Base-by-base conservation (phyloP, 2,888 invertebrate species). In the Empis livida region DNA sequence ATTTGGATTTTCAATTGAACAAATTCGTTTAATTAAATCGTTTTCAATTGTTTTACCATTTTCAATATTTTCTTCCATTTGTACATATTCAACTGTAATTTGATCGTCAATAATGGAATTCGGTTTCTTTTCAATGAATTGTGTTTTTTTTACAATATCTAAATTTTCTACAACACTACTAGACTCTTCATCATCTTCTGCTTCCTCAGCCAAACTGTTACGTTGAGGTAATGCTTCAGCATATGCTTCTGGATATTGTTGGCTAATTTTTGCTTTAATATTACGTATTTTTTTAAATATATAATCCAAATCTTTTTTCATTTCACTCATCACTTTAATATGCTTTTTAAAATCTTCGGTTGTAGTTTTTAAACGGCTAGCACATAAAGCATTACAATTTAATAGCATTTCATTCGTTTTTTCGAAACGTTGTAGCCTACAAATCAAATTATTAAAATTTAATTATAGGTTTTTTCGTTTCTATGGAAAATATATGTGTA, bases 371-470 rank as follows among this genome's bases (percentile, higher is more conserved):
- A 92, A 77, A 11, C 97, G 78, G 53, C 84, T 84, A 4, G 87
- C 82, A 1, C 95, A 92, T n/a, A 99, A 68, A 15, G 90, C 86
- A 67, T 95, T 95, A 64, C 96, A 96, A 66, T 96, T 97, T 10
- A 91, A 84, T 30, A 99, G 71, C 97, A 97, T 99, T 73, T 99
- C 97, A 62, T 97, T 99, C 0, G 97, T 97, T 68, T 97, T 97
- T 63, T 97, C 97, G 71, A 96, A 99, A 47, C 96, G 77, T 60
- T 91, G 89, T 23, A 97, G 67, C 90, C 93, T 93, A 62, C 2
- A 74, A 71, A 14, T 46, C 10, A 23, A 49, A 42, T 17, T 40
- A 3, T 39, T 42, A 44, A 42, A 45, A 48, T 43, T 45, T 31
- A 44, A 40, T n/a, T n/a, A n/a, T n/a, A n/a, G n/a, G n/a, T n/a